Percentiles rank a stretch among this genome's conserved stretches.
phyloP scores from a whole-genome alignment of 2,797 vertebrate species.

The Neostethus bicornis region DNA sequence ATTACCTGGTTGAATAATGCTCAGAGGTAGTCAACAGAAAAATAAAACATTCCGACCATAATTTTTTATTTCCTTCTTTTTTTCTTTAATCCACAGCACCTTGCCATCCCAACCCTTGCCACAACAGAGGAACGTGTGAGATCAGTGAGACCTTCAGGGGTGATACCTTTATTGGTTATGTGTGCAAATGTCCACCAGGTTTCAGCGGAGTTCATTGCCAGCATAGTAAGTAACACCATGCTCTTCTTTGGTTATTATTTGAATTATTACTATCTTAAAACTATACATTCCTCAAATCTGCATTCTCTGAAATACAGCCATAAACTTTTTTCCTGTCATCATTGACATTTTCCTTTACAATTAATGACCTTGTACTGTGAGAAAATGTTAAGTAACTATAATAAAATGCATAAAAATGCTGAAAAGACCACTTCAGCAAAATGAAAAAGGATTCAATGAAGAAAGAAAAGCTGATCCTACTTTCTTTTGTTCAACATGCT shows the following conservation, averaged over 20 bases:
- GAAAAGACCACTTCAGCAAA: constrained; percentile 59
- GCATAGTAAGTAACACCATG: constrained; percentile 88
- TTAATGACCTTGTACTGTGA: constrained; percentile 48
- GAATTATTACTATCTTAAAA: not conserved
- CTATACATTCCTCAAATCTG: not conserved
- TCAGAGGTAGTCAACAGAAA: constrained; percentile 13
- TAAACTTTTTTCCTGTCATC: constrained; percentile 20
- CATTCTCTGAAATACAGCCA: not conserved
- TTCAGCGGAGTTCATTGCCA: constrained; percentile 98
- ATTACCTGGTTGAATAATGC: constrained; percentile 16
- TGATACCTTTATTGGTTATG: constrained; percentile 95
- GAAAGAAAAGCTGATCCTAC: constrained; percentile 62
- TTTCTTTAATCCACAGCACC: constrained; percentile 83
- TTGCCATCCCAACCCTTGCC: constrained; percentile 95
- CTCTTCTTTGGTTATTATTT: not conserved
- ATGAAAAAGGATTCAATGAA: constrained; percentile 43
- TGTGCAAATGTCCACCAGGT: constrained; percentile 92
- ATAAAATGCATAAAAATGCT: constrained; percentile 45
- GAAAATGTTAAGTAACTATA: constrained; percentile 37
- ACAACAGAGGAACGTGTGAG: constrained; percentile 95
- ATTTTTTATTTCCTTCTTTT: constrained; percentile 21
- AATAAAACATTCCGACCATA: constrained; percentile 2
- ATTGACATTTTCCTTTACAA: constrained; percentile 22
- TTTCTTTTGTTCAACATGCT: constrained; percentile 60
- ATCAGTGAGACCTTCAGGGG: constrained; percentile 95